phyloP scores from a whole-genome alignment of 2,797 vertebrate genomes.

The Danio jaintianensis region DNA sequence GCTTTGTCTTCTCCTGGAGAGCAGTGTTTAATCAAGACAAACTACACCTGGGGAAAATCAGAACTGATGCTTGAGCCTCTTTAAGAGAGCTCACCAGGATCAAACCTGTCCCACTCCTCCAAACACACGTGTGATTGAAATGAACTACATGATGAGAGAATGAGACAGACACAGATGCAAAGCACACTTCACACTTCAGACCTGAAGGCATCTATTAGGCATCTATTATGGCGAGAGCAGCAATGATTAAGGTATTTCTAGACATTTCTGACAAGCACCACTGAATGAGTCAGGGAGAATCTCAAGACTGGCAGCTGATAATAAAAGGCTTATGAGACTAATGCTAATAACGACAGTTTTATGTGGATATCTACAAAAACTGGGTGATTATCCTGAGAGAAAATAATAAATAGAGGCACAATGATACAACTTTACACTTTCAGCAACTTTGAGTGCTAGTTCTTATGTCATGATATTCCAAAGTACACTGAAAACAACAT shows the following conservation, averaged over 20 bases:
- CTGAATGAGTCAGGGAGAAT: slow-evolving; percentile 3
- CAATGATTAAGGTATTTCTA: not conserved
- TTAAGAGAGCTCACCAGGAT: slow-evolving; percentile 33
- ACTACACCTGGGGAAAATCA: slow-evolving; percentile 30
- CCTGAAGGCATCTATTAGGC: slow-evolving; percentile 12
- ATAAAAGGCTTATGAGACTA: slow-evolving; percentile 2
- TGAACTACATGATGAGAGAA: not conserved
- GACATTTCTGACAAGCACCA: not conserved
- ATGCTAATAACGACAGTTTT: not conserved
- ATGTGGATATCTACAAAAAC: not conserved
- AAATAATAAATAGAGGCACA: not conserved
- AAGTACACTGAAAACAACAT: no score
- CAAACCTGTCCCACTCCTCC: slow-evolving; percentile 1
- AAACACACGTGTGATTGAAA: slow-evolving; percentile 20
- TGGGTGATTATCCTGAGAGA: not conserved
- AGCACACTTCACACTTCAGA: not conserved
- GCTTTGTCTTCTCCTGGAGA: slow-evolving; percentile 34
- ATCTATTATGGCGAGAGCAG: not conserved
- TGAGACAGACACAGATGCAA: not conserved
- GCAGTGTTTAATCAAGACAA: slow-evolving; percentile 52
- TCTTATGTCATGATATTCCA: no score
- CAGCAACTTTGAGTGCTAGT: not conserved
- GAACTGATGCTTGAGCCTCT: slow-evolving; percentile 13
- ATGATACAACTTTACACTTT: not conserved
- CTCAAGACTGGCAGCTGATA: slow-evolving; percentile 17